Base-by-base conservation (phyloP, 2,797 vertebrate species). In the Todus mexicanus region DNA sequence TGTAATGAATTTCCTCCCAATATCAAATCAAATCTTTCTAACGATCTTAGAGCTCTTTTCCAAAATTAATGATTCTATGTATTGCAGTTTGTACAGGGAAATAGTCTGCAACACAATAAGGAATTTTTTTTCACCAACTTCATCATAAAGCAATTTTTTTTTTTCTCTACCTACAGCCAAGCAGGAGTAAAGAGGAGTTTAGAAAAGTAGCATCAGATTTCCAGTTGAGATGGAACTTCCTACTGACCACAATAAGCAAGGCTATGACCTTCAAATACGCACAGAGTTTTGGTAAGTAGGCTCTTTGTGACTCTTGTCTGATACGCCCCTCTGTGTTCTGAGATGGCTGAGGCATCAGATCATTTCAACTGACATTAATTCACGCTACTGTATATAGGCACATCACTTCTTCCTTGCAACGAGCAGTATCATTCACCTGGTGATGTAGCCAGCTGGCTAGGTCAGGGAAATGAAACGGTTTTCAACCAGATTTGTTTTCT, bases 161-260 rank as follows among this genome's bases (percentile, higher is more conserved):
- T 89, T 37, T 83, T n/a, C 15, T 84, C 75, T 95, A 15, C 61
- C 66, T 75, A 20, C 97, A 97, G 95, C 95, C 84, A 93, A 95
- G 95, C 92, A 97, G 87, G 83, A 98, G 21, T 92, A 97, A 92
- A 90, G 93, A 97, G 54, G 96, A 97, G 13, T 96, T 98, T 37
- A 87, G 88, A 90, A 87, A 80, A 14, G 9, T 95, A 63, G 97
- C 97, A 3, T 85, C 96, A 9, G 84, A 93, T 90, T 98, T 97
- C 89, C 97, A 97, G 89, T 77, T 98, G 74, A 95, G 84, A 56
- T 97, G 97, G 97, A 98, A 96, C 64, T 96, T 97, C 64, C 93
- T 97, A 9, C 87, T 98, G 75, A 97, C 79, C 1, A 33, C 94
- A 1, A 76, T 98, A 76, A 97, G 97, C 96, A 97, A 96, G 94